These are phyloP conservation scores for Solenodon paradoxus DNA, from an alignment of 2,113 vertebrate genomes.

Conservation along the genomic window DNA sequence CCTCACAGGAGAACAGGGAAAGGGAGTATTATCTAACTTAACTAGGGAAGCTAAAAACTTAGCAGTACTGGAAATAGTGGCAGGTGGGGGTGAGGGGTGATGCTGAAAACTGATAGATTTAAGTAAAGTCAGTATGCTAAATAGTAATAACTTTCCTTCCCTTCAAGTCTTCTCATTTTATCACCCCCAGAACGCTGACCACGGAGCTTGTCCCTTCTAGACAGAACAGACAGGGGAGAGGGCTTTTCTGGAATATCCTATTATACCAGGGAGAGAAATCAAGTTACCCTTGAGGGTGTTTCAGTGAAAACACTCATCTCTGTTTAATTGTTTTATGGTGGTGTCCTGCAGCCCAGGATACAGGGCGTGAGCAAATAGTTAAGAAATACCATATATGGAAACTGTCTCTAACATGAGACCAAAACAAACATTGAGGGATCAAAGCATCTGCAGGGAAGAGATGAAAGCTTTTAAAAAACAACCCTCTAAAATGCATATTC, in stretches of 20 bases:
- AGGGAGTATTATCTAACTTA: not conserved
- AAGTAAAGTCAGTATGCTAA: not conserved
- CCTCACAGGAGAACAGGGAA: not conserved
- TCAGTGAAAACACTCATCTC: not conserved
- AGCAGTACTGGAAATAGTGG: not conserved
- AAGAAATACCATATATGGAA: not conserved
- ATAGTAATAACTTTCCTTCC: not conserved
- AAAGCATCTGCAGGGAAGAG: not conserved
- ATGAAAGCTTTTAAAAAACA: not conserved
- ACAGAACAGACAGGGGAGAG: not conserved
- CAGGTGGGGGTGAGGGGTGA: not conserved
- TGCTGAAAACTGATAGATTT: not conserved
- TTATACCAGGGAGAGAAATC: not conserved
- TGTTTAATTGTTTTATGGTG: not conserved
- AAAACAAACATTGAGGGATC: not conserved
- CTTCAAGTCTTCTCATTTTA: not conserved
- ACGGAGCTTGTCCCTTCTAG: not conserved
- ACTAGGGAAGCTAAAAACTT: not conserved
- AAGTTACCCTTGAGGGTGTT: not conserved
- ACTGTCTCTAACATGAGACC: not conserved
- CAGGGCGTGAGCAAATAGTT: not conserved
- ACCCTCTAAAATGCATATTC: not conserved
- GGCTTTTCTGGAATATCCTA: not conserved
- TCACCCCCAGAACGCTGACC: not conserved
- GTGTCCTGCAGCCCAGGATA: not conserved